Conservation (phyloP, 2,113 vertebrate species). For the Hippocampus zosterae region DNA sequence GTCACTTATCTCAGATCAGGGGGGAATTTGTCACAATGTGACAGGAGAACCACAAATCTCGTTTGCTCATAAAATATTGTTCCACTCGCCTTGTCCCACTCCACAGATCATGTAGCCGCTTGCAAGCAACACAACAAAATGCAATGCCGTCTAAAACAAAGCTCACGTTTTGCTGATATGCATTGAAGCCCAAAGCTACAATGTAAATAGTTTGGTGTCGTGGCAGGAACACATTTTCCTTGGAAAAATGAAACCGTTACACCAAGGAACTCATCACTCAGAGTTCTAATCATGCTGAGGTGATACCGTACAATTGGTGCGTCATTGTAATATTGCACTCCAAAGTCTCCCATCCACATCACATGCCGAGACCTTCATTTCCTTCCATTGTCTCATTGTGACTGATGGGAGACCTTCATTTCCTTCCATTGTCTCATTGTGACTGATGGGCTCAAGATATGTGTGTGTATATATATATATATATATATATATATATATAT, state of each 20-base stretch:
- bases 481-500: too few species aligned
- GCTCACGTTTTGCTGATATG: too few species aligned
- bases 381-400: background rate
- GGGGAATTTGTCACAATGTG: background rate
- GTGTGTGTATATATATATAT: too few species aligned
- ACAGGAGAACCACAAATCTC: background rate
- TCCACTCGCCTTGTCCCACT: background rate
- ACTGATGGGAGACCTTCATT: background rate
- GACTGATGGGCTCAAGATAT: background rate
- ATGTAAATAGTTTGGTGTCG: too few species aligned
- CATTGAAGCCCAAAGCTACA: too few species aligned
- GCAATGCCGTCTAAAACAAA: too few species aligned
- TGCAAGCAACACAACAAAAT: too few species aligned
- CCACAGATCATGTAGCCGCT: background rate
- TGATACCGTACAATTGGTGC: background rate
- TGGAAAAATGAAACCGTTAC: too few species aligned
- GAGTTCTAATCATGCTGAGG: background rate
- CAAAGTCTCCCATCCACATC: background rate
- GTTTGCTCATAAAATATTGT: background rate
- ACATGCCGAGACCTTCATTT: background rate
- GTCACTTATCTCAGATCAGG: background rate
- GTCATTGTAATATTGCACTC: background rate
- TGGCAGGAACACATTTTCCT: too few species aligned
- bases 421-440: background rate
- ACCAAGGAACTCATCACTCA: background rate